Conservation (phyloP, 2,113 vertebrate species). For the Menidia beryllina region DNA sequence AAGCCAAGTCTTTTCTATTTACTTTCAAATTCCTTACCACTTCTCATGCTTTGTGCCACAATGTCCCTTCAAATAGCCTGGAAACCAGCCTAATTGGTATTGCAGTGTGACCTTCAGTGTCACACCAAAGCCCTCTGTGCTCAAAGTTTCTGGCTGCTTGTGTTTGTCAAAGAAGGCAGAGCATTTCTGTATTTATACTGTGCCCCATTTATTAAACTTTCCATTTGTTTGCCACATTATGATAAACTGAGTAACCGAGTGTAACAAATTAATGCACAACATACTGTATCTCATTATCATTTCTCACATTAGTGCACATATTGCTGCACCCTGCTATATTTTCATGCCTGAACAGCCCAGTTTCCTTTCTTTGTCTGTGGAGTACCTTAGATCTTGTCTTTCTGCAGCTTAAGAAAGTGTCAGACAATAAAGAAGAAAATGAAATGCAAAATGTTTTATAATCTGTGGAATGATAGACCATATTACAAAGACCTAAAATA, state of each 20-base stretch:
- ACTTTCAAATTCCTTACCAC: constrained; percentile 20
- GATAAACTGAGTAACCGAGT: constrained; percentile 34
- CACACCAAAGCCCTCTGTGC: constrained; percentile 24
- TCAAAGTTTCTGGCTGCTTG: constrained; percentile 30
- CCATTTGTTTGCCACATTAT: constrained; percentile 44
- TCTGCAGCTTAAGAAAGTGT: background rate
- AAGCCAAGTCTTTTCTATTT: constrained; percentile 36
- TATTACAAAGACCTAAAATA: too few species aligned
- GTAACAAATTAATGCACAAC: constrained; percentile 39
- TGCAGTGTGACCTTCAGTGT: constrained; percentile 44
- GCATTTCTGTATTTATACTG: constrained; percentile 30
- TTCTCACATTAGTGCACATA: constrained; percentile 29
- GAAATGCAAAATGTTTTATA: too few species aligned
- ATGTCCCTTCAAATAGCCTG: constrained; percentile 8
- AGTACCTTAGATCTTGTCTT: too few species aligned
- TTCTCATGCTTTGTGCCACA: constrained; percentile 27
- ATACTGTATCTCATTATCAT: constrained; percentile 29
- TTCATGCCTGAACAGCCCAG: background rate
- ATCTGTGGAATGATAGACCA: too few species aligned
- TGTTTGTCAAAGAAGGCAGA: constrained; percentile 40
- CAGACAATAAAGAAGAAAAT: too few species aligned
- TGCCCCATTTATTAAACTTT: constrained; percentile 56
- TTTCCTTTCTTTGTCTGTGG: background rate
- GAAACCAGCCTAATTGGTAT: constrained; percentile 44
- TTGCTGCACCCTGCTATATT: constrained; percentile 3